Percentiles rank a stretch among this genome's conserved stretches.
phyloP scores from a whole-genome alignment of 2,888 invertebrate species.

The Cotesia congregata region DNA sequence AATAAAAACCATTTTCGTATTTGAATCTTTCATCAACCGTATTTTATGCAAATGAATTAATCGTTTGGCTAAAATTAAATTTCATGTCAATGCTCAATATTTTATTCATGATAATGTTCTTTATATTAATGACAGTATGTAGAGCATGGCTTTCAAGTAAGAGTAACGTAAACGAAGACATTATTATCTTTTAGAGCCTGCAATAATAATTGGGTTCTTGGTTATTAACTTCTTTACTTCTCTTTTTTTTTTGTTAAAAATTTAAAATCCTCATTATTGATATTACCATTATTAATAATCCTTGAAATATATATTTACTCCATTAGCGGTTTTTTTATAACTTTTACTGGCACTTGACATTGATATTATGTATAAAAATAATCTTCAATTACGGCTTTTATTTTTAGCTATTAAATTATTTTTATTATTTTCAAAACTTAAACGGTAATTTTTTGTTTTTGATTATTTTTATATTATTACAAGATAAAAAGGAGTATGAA shows the following conservation, averaged over 20 bases:
- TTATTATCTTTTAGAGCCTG: background rate
- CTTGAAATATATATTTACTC: background rate
- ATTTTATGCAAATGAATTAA: conserved; percentile 12
- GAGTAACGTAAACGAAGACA: background rate
- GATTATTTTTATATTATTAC: background rate
- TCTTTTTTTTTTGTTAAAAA: background rate
- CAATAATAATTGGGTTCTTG: background rate
- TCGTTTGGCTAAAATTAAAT: conserved; percentile 12
- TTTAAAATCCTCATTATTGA: background rate
- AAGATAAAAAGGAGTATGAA: background rate
- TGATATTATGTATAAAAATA: background rate
- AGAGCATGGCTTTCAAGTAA: background rate
- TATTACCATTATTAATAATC: background rate
- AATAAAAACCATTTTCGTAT: conserved; percentile 1
- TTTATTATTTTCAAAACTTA: background rate
- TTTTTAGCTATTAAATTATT: background rate
- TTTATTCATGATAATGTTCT: background rate
- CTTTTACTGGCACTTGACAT: background rate
- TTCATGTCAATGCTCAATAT: background rate
- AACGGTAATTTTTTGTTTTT: background rate
- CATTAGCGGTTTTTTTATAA: background rate
- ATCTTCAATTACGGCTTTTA: background rate
- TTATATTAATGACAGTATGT: background rate
- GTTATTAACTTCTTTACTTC: background rate
- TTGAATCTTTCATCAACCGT: conserved; percentile 9